A percentile compares a stretch with the other conserved stretches of the same genome.
These are phyloP conservation scores for Pyrrhia umbra DNA, from an alignment of 2,888 invertebrate species.

Conservation along the genomic window DNA sequence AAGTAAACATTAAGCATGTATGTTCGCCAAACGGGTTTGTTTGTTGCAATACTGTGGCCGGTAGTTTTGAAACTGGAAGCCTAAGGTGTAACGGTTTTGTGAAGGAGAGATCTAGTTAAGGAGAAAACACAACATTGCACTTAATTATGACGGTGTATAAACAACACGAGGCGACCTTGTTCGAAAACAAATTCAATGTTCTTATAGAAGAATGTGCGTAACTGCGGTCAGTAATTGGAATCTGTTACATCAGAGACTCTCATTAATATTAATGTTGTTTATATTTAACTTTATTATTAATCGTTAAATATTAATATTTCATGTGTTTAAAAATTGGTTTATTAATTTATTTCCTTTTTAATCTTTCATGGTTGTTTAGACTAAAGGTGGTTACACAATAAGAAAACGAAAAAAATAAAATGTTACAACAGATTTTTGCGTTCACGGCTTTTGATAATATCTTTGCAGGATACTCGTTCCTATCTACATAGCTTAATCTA, in stretches of 20 bases:
- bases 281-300: conserved; percentile 16
- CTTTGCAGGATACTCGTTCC: neutral
- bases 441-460: conserved; percentile 3
- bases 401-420: conserved; percentile 2
- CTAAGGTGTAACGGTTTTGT: conserved; percentile 25
- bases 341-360: neutral
- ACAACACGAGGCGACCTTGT: conserved; percentile 30
- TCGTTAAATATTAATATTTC: neutral
- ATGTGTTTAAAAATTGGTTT: conserved; percentile 7
- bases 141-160: conserved; percentile 22
- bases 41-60: conserved; percentile 50
- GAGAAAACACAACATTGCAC: conserved; percentile 38
- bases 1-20: conserved; percentile 26
- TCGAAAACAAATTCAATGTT: neutral
- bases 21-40: conserved; percentile 53
- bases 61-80: conserved; percentile 53
- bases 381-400: neutral
- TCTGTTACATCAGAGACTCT: conserved; percentile 30
- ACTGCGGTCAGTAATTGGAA: conserved; percentile 6
- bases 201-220: conserved; percentile 25
- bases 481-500: conserved; percentile 3
- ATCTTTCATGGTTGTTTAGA: neutral
- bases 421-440: neutral
- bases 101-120: conserved; percentile 39
- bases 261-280: conserved; percentile 30